Conservation (phyloP, 2,113 vertebrate genomes). For the Elephantulus edwardii region DNA sequence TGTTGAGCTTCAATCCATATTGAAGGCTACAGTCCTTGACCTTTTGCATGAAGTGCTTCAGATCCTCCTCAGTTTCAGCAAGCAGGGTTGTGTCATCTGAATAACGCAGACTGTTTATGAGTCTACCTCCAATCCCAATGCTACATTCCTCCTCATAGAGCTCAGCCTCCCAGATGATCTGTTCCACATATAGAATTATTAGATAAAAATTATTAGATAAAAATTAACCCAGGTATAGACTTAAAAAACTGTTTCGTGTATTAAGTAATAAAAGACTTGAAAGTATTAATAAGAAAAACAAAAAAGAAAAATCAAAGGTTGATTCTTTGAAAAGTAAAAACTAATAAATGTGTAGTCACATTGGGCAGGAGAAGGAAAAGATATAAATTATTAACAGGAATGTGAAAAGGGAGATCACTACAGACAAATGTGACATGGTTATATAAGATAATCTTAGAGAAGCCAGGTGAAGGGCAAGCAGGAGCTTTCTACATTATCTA, state of each 20-base stretch:
- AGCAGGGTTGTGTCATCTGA: too few species aligned
- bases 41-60: too few species aligned
- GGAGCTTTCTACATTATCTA: not conserved
- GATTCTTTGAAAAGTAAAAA: not conserved
- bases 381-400: not conserved
- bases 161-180: too few species aligned
- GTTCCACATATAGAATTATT: too few species aligned
- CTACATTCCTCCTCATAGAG: too few species aligned
- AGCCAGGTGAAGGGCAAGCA: not conserved
- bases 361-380: not conserved
- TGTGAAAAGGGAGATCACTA: not conserved
- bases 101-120: too few species aligned
- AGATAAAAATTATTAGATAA: slow-evolving; percentile 6
- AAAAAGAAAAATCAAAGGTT: not conserved
- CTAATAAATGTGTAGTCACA: not conserved
- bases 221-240: not conserved
- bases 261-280: not conserved
- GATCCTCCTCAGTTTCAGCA: too few species aligned
- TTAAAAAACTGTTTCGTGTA: not conserved
- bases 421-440: not conserved
- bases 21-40: too few species aligned
- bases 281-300: not conserved
- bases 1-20: too few species aligned
- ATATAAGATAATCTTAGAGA: not conserved
- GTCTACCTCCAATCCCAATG: too few species aligned